phyloP scores from a whole-genome alignment of 2,888 invertebrate genomes.

The Ectemnius cavifrons region DNA sequence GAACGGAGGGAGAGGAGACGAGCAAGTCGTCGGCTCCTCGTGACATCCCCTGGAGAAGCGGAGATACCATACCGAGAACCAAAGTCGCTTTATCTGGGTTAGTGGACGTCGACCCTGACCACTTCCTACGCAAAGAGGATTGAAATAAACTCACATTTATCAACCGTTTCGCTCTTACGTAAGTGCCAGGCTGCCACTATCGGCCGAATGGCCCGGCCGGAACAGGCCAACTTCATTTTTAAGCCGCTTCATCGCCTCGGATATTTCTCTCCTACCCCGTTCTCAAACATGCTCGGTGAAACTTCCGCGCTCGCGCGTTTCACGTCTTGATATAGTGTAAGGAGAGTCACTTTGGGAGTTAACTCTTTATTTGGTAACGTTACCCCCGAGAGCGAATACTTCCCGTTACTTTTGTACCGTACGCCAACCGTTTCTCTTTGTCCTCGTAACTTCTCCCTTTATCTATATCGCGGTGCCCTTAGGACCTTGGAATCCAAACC shows the following conservation, averaged over 20 bases:
- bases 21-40: conserved; percentile 49
- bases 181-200: conserved; percentile 23
- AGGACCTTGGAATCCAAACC: no score
- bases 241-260: not conserved
- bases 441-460: not conserved
- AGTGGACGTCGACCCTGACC: conserved; percentile 67
- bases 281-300: not conserved
- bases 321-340: not conserved
- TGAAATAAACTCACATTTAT: conserved; percentile 63
- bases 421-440: not conserved
- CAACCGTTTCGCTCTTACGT: conserved; percentile 52
- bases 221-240: conserved; percentile 29
- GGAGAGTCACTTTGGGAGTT: conserved; percentile 2
- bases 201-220: conserved; percentile 9
- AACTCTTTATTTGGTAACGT: conserved; percentile 13
- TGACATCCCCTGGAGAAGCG: conserved; percentile 56
- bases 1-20: conserved; percentile 18
- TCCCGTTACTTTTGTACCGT: not conserved
- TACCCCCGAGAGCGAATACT: not conserved
- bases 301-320: not conserved
- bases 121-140: conserved; percentile 64
- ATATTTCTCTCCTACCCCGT: conserved; percentile 15
- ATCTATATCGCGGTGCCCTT: no score
- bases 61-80: conserved; percentile 65
- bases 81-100: conserved; percentile 68